Evolutionary conservation across 1,140 invertebrate genomes (phyloP).

Genomic region (Phthorimaea operculella): DNA sequence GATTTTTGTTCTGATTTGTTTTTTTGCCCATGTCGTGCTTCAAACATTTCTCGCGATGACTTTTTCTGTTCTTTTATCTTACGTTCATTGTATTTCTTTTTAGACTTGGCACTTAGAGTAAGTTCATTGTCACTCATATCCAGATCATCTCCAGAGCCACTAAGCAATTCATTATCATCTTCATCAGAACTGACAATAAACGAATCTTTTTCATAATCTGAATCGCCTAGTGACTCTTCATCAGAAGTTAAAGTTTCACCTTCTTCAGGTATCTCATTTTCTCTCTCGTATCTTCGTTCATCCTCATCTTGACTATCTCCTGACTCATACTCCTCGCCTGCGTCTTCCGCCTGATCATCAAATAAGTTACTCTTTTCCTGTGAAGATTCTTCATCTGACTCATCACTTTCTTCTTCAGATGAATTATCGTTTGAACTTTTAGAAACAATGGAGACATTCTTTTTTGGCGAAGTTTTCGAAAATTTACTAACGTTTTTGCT

Average conservation of each 20-base stretch:
- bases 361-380: constrained; percentile 30
- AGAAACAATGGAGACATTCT: constrained; percentile 16
- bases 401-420: constrained; percentile 28
- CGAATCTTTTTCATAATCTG: constrained; percentile 60
- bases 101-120: constrained; percentile 50
- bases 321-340: constrained; percentile 53
- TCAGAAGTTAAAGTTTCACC: constrained; percentile 53
- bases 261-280: constrained; percentile 50
- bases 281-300: constrained; percentile 39
- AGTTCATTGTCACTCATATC: constrained; percentile 58
- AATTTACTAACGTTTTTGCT: constrained; percentile 17
- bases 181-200: constrained; percentile 56
- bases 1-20: constrained; percentile 24
- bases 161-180: constrained; percentile 53
- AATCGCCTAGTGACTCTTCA: constrained; percentile 44
- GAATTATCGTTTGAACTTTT: constrained; percentile 12
- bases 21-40: constrained; percentile 47
- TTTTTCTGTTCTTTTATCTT: constrained; percentile 55
- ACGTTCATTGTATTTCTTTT: constrained; percentile 53
- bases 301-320: constrained; percentile 54
- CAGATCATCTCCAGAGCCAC: constrained; percentile 57
- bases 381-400: constrained; percentile 12
- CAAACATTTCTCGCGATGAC: constrained; percentile 59
- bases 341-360: constrained; percentile 49
- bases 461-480: neutral